Percentiles rank a stretch among this genome's conserved stretches.
These are phyloP conservation scores for Lepidochitona cinerea DNA, from an alignment of 2,888 invertebrate species.

Conservation along the genomic window DNA sequence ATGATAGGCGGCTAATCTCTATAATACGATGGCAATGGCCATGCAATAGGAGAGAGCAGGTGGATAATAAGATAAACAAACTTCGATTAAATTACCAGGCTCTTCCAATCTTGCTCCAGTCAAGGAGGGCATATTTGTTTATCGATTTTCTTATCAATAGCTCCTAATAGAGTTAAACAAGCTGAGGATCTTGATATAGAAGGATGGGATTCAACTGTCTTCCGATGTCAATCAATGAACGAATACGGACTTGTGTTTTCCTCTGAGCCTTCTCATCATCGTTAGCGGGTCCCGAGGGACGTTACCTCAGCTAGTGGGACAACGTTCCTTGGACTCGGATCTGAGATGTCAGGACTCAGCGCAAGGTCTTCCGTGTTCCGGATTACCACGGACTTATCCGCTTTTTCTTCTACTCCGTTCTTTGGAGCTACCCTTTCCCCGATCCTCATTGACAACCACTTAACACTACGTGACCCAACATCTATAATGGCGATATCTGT, in stretches of 20 bases:
- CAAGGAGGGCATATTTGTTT: slow-evolving; percentile 3
- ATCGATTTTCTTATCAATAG: slow-evolving; percentile 7
- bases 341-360: neutral
- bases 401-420: too few relatives aligned
- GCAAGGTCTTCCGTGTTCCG: neutral
- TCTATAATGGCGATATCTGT: neutral
- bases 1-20: slow-evolving; percentile 2
- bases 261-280: neutral
- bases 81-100: neutral
- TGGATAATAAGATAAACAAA: slow-evolving; percentile 3
- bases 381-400: neutral
- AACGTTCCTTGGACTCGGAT: neutral
- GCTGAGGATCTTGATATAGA: neutral
- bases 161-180: neutral
- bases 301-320: neutral
- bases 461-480: neutral
- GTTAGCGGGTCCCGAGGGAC: neutral
- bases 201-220: too few relatives aligned
- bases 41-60: neutral
- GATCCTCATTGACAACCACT: too few relatives aligned
- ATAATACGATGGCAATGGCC: neutral
- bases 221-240: neutral
- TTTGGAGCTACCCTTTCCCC: too few relatives aligned
- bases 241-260: neutral
- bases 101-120: slow-evolving; percentile 1